A percentile compares a stretch with the other conserved stretches of the same genome.
Evolutionary conservation across 2,797 vertebrate genomes (phyloP).

Genomic region (Pangasius macronema): DNA sequence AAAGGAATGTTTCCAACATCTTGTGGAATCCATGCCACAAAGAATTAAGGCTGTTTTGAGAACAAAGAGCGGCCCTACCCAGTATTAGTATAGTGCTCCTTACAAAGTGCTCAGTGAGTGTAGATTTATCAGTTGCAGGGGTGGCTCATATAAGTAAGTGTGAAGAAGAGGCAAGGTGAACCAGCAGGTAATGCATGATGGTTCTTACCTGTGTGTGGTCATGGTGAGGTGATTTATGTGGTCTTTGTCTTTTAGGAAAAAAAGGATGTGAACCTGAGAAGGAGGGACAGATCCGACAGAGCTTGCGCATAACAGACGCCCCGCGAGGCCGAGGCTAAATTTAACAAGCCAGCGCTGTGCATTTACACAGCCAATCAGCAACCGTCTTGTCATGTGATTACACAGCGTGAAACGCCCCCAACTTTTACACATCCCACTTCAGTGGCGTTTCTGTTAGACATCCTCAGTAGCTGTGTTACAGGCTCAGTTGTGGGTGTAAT

Average conservation of each 20-base stretch:
- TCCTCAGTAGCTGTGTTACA: neutral
- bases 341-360: too few relatives aligned
- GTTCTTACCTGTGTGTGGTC: neutral
- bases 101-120: neutral
- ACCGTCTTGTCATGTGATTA: too few relatives aligned
- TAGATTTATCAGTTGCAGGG: neutral
- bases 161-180: neutral
- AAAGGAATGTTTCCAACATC: neutral
- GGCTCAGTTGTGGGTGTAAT: neutral
- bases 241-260: neutral
- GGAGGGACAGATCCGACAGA: neutral
- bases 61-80: neutral
- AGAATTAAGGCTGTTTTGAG: neutral
- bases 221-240: neutral
- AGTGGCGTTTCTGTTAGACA: neutral
- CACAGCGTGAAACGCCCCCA: too few relatives aligned
- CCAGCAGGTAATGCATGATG: neutral
- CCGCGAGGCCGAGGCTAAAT: too few relatives aligned
- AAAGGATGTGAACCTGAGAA: neutral
- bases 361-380: too few relatives aligned
- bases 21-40: neutral
- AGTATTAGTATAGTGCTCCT: neutral
- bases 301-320: too few relatives aligned
- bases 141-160: neutral
- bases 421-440: neutral